phyloP scores from a whole-genome alignment of 1,140 invertebrate genomes.

The Neodiprion pinetum region DNA sequence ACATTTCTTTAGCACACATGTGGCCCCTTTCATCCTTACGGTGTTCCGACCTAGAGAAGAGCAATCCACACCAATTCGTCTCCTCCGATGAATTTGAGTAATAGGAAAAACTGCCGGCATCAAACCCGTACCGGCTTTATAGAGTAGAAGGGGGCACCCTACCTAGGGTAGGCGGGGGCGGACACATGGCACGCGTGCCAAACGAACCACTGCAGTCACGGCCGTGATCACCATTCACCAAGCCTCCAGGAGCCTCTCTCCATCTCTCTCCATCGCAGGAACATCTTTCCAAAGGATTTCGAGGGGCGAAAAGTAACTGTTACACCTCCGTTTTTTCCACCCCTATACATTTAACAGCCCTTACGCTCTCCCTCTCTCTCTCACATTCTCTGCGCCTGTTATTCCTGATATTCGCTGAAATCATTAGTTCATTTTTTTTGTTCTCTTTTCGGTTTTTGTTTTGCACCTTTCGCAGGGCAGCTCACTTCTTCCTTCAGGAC shows the following conservation, averaged over 20 bases:
- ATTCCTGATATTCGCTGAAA: too few relatives aligned
- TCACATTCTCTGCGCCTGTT: not conserved
- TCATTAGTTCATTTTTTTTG: too few relatives aligned
- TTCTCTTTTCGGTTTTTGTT: too few relatives aligned
- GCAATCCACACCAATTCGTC: not conserved
- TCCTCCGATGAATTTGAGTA: not conserved
- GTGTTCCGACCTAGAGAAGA: too few relatives aligned
- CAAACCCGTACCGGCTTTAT: too few relatives aligned
- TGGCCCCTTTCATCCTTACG: too few relatives aligned
- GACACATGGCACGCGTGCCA: slow-evolving; percentile 6
- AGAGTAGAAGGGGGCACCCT: not conserved
- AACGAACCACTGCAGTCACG: slow-evolving; percentile 6
- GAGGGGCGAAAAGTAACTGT: not conserved
- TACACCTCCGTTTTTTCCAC: too few relatives aligned
- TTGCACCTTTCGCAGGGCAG: too few relatives aligned
- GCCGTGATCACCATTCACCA: not conserved
- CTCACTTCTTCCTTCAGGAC: too few relatives aligned
- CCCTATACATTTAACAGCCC: too few relatives aligned
- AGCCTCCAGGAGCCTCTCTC: not conserved
- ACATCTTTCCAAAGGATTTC: not conserved
- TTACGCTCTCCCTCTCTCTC: not conserved
- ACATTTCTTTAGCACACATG: too few relatives aligned
- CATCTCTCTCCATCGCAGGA: not conserved
- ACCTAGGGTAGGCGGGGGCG: not conserved
- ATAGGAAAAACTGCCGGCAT: too few relatives aligned